Percentiles rank a stretch among this genome's conserved stretches.
phyloP scores from a whole-genome alignment of 1,140 invertebrate genomes.

The Drosophila sp. region DNA sequence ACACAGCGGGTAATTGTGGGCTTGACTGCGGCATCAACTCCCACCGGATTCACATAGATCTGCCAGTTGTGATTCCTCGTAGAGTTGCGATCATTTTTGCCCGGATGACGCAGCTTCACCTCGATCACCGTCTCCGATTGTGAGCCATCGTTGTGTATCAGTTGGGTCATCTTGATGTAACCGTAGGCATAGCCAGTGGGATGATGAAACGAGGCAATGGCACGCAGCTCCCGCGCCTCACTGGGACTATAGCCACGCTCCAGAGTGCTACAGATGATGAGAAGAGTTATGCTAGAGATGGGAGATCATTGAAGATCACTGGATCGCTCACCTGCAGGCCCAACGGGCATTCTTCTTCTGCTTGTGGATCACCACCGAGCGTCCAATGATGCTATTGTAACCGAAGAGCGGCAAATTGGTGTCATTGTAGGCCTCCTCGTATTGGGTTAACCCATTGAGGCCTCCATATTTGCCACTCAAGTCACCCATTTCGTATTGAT shows the following conservation, averaged over 20 bases:
- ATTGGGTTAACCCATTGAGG: conserved; percentile 86
- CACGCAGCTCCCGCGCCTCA: conserved; percentile 92
- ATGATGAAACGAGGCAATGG: conserved; percentile 96
- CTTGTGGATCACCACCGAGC: conserved; percentile 94
- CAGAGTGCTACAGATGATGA: conserved; percentile 85
- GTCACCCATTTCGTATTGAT: conserved; percentile 95
- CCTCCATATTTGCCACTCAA: conserved; percentile 95
- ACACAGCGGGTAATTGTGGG: conserved; percentile 91
- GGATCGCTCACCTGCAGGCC: conserved; percentile 85
- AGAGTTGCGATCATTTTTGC: conserved; percentile 92
- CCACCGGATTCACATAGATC: conserved; percentile 95
- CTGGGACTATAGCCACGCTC: conserved; percentile 93
- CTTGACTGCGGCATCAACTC: conserved; percentile 94
- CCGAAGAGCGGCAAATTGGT: conserved; percentile 94
- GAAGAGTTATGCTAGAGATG: not conserved
- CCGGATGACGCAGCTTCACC: conserved; percentile 93
- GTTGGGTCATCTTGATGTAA: conserved; percentile 94
- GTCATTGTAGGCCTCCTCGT: conserved; percentile 89
- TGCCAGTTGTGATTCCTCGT: conserved; percentile 95
- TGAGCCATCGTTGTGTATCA: conserved; percentile 93
- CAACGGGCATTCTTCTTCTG: conserved; percentile 87
- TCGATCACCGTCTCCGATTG: conserved; percentile 95
- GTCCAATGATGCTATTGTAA: conserved; percentile 89
- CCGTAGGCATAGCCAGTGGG: conserved; percentile 93
- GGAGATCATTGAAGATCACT: not conserved